These are phyloP conservation scores for Aegithalos caudatus DNA, from an alignment of 2,113 vertebrate genomes.

Conservation along the genomic window DNA sequence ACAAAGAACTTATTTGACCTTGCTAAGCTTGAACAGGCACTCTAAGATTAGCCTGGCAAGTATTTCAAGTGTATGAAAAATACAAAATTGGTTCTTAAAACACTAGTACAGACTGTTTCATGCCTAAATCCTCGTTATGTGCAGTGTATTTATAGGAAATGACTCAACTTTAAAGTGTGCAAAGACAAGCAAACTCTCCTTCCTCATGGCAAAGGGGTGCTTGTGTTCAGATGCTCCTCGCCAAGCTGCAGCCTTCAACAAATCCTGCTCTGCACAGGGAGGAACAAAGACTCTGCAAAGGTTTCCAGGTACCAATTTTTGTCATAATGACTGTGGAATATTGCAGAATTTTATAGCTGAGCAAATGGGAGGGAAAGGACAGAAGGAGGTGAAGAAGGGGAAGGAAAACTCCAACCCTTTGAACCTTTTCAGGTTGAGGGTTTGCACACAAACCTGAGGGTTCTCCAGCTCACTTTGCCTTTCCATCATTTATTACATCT, in stretches of 20 bases:
- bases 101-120: constrained; percentile 4
- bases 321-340: neutral
- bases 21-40: constrained; percentile 33
- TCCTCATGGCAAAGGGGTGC: neutral
- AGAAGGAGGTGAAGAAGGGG: neutral
- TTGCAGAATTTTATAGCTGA: neutral
- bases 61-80: constrained; percentile 29
- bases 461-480: neutral
- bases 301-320: neutral
- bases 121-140: constrained; percentile 33
- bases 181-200: neutral
- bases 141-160: constrained; percentile 32
- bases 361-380: neutral
- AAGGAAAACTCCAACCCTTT: neutral
- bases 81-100: neutral
- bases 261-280: neutral
- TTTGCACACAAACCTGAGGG: neutral
- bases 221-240: neutral
- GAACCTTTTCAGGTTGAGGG: neutral
- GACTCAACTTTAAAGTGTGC: constrained; percentile 14
- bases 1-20: constrained; percentile 43
- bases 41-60: constrained; percentile 41
- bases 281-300: neutral
- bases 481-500: neutral
- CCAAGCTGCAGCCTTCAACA: neutral